Conservation (phyloP, 2,888 invertebrate species). For the Pristionchus entomophagus region DNA sequence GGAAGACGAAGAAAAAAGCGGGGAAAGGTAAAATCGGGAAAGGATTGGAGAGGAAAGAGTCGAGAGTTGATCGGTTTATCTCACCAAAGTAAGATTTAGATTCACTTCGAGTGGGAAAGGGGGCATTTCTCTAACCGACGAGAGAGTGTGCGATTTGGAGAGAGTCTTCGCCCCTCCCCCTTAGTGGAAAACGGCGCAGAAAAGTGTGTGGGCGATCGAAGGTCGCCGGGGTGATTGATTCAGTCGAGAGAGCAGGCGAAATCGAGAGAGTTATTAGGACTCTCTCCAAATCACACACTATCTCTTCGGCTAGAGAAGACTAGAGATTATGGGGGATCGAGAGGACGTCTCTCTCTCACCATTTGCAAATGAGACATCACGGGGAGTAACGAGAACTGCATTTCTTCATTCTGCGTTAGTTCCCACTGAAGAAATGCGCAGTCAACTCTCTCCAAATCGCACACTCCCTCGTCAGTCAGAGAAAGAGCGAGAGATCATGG, state of each 20-base stretch:
- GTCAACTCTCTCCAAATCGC: not conserved
- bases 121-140: not conserved
- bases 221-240: not conserved
- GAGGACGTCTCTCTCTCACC: no score
- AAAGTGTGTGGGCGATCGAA: not conserved
- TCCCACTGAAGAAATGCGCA: no score
- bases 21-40: not conserved
- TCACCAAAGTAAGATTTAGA: not conserved
- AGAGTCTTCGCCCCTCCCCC: not conserved
- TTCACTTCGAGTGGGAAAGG: no score
- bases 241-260: not conserved
- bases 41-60: not conserved
- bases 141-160: not conserved
- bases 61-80: conserved; percentile 16
- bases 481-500: not conserved
- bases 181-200: conserved; percentile 24
- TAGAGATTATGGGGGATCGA: not conserved
- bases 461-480: not conserved
- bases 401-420: no score
- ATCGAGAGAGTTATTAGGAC: not conserved
- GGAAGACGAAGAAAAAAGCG: no score
- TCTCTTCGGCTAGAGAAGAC: not conserved
- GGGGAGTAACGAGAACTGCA: no score
- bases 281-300: not conserved
- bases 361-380: no score